Evolutionary conservation across 2,797 vertebrate genomes (phyloP).

Genomic region (Bufotes viridis): DNA sequence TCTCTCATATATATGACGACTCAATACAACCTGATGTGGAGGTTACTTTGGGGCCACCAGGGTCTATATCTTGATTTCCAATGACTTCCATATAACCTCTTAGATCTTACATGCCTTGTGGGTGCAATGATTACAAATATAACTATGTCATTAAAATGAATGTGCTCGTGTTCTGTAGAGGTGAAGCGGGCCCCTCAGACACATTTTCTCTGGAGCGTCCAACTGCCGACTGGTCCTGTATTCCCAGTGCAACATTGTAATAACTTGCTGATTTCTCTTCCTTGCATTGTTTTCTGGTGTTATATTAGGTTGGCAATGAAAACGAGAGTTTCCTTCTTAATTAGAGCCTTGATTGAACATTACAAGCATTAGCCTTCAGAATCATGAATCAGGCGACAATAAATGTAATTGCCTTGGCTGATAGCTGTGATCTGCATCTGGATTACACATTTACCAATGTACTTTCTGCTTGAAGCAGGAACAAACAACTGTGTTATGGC

Average conservation of each 20-base stretch:
- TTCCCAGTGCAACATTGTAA: conserved; percentile 11
- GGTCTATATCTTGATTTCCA: too few relatives aligned
- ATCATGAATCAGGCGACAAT: conserved; percentile 60
- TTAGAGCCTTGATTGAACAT: conserved; percentile 58
- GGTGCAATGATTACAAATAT: too few relatives aligned
- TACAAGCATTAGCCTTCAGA: conserved; percentile 55
- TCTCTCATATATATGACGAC: too few relatives aligned
- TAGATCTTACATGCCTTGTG: too few relatives aligned
- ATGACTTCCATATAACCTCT: too few relatives aligned
- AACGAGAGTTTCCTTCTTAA: conserved; percentile 44
- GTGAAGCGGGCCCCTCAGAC: not conserved
- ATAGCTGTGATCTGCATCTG: conserved; percentile 61
- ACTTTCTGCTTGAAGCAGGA: conserved; percentile 49
- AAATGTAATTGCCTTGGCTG: conserved; percentile 54
- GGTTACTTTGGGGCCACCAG: too few relatives aligned
- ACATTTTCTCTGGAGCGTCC: not conserved
- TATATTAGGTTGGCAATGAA: conserved; percentile 47
- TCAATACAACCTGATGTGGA: too few relatives aligned
- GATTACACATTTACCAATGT: conserved; percentile 60
- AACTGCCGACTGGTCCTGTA: too few relatives aligned
- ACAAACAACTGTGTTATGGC: conserved; percentile 47
- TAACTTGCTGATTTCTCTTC: conserved; percentile 29
- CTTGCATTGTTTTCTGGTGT: conserved; percentile 38
- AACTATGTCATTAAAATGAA: not conserved
- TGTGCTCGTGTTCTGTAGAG: not conserved